A percentile compares a stretch with the other conserved stretches of the same genome.
These are phyloP conservation scores for Myotis pilosus DNA, from an alignment of 2,797 vertebrate species.

Conservation along the genomic window DNA sequence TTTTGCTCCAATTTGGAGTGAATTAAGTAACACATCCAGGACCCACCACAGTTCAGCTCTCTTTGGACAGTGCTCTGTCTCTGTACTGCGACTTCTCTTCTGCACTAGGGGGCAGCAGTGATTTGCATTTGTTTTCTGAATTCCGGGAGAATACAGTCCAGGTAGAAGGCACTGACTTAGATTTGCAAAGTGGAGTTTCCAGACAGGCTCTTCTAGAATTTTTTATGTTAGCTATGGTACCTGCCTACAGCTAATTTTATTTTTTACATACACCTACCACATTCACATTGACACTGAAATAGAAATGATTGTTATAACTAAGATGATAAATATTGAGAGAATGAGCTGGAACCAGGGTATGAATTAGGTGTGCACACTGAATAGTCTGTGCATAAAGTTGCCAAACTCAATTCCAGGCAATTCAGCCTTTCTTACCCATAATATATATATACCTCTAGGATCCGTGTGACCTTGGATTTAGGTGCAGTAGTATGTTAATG, in stretches of 20 bases:
- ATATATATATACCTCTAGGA: neutral
- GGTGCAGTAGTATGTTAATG: neutral
- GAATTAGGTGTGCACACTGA: neutral
- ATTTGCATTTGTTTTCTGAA: slow-evolving; percentile 11
- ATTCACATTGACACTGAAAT: neutral
- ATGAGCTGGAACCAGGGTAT: neutral
- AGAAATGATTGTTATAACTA: neutral
- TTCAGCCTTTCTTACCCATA: neutral
- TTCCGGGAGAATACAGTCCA: neutral
- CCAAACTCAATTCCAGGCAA: neutral
- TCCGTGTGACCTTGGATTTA: neutral
- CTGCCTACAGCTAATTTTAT: neutral
- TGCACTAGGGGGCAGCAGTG: slow-evolving; percentile 67
- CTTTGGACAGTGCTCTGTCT: neutral
- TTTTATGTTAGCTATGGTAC: neutral
- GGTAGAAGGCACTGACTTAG: neutral
- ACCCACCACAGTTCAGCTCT: neutral
- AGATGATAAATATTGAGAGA: neutral
- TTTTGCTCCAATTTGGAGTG: neutral
- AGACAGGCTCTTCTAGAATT: neutral
- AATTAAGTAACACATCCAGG: neutral
- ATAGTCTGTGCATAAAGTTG: neutral
- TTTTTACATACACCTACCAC: neutral
- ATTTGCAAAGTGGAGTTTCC: neutral
- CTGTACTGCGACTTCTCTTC: neutral